Conservation (phyloP, 2,113 vertebrate species). For the Pontoporia blainvillei region DNA sequence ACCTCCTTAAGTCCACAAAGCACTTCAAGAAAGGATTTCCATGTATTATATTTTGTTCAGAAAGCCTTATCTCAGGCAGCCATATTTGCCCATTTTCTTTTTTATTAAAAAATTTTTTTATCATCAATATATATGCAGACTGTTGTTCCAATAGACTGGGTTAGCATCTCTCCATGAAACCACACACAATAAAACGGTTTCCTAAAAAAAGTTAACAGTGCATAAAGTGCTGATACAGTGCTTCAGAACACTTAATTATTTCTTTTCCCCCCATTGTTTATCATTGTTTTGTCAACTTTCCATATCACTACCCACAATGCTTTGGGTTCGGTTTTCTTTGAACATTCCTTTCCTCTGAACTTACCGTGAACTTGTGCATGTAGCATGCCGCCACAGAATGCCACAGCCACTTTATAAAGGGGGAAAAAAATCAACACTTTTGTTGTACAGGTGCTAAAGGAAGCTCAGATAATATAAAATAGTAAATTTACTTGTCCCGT, state of each 20-base stretch:
- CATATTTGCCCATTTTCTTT: constrained; percentile 81
- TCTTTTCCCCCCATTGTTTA: constrained; percentile 75
- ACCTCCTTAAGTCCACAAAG: constrained; percentile 80
- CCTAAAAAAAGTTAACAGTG: constrained; percentile 66
- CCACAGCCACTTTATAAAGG: constrained; percentile 54
- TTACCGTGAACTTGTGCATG: constrained; percentile 79
- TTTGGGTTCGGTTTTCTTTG: constrained; percentile 80
- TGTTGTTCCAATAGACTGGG: constrained; percentile 58
- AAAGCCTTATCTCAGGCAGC: constrained; percentile 81
- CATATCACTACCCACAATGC: constrained; percentile 79
- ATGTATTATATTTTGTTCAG: constrained; percentile 82
- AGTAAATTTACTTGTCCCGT: not conserved
- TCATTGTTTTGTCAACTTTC: constrained; percentile 80
- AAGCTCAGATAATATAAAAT: not conserved
- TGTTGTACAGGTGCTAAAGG: constrained; percentile 61
- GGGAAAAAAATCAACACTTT: constrained; percentile 42
- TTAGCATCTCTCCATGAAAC: constrained; percentile 75
- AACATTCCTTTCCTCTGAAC: constrained; percentile 85
- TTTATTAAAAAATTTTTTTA: constrained; percentile 55
- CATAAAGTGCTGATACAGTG: constrained; percentile 70
- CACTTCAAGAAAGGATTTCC: constrained; percentile 82
- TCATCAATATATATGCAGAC: constrained; percentile 58
- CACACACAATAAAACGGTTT: constrained; percentile 69
- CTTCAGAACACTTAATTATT: constrained; percentile 79
- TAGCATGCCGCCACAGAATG: constrained; percentile 62